phyloP scores from a whole-genome alignment of 2,113 vertebrate species.

The Microcebus griseorufus region DNA sequence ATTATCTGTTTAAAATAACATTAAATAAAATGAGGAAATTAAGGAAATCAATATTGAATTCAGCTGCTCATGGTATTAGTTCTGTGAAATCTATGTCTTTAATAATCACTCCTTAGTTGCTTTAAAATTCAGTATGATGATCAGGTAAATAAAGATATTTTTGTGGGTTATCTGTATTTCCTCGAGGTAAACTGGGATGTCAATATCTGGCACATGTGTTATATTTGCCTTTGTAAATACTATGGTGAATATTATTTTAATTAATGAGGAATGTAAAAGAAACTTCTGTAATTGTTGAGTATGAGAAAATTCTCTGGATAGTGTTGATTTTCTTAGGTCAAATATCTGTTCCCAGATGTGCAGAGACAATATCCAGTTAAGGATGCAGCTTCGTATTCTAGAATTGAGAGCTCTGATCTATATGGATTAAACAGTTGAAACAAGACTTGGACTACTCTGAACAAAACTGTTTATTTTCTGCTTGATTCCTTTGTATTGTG shows the following conservation, averaged over 20 bases:
- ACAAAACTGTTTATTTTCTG: background rate
- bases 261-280: background rate
- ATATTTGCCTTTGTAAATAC: background rate
- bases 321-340: background rate
- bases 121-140: background rate
- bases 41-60: background rate
- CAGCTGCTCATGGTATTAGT: background rate
- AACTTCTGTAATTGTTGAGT: background rate
- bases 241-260: background rate
- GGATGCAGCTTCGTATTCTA: background rate
- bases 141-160: background rate
- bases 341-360: background rate
- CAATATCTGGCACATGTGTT: too few relatives aligned
- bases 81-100: background rate
- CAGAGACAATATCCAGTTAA: background rate
- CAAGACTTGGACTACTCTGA: background rate
- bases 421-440: background rate
- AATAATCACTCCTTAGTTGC: background rate
- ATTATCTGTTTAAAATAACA: background rate
- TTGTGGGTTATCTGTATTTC: background rate
- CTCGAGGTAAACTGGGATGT: background rate
- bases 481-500: background rate
- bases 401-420: background rate
- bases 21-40: constrained; percentile 26
- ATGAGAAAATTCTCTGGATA: background rate